Evolutionary conservation across 2,113 vertebrate species (phyloP).

Genomic region (Phaethon lepturus): DNA sequence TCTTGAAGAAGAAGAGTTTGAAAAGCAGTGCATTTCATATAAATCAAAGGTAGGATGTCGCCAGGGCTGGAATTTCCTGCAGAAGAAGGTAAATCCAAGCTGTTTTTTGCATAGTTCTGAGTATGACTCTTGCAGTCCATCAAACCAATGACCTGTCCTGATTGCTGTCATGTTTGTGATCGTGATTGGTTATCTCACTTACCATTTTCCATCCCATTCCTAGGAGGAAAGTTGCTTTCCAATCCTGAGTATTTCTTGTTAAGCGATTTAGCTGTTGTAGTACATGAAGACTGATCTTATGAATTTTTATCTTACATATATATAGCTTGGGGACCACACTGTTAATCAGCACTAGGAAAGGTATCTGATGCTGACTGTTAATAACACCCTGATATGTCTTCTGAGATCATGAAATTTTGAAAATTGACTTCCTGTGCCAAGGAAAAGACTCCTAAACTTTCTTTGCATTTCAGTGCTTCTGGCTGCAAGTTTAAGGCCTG

Average conservation of each 20-base stretch:
- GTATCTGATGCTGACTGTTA: background rate
- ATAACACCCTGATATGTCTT: background rate
- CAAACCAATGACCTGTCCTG: background rate
- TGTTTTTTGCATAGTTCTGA: background rate
- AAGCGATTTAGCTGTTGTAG: background rate
- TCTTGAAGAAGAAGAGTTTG: background rate
- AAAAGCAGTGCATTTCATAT: background rate
- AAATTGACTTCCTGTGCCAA: background rate
- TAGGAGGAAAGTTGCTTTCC: background rate
- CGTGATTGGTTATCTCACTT: background rate
- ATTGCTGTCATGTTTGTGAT: background rate
- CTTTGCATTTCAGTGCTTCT: background rate
- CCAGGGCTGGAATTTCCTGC: background rate
- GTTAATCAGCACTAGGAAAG: background rate
- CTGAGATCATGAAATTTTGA: background rate
- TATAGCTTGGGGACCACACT: background rate
- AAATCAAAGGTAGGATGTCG: background rate
- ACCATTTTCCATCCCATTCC: background rate
- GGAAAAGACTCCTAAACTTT: background rate
- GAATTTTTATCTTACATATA: background rate
- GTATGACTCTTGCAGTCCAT: background rate
- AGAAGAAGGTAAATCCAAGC: background rate
- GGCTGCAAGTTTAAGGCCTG: background rate
- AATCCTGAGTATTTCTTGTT: background rate
- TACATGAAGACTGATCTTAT: background rate